phyloP scores from a whole-genome alignment of 2,113 vertebrate genomes.

The Coryphaenoides rupestris region DNA sequence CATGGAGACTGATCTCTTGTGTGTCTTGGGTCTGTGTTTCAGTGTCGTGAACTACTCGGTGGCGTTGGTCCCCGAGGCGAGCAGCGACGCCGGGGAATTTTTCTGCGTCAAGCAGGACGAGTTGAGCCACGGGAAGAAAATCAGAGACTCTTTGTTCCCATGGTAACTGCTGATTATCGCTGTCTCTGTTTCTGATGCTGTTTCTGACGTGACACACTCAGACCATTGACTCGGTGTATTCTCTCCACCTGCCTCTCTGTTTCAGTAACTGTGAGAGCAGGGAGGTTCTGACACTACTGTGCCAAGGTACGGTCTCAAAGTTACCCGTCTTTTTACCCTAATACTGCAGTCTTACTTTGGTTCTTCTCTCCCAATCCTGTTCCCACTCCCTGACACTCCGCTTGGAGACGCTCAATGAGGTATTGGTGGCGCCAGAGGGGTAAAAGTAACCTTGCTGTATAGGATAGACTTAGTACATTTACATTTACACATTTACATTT shows the following conservation, averaged over 20 bases:
- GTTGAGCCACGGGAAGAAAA: slow-evolving; percentile 76
- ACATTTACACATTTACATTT: too few species aligned
- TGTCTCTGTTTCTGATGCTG: slow-evolving; percentile 16
- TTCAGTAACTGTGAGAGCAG: slow-evolving; percentile 74
- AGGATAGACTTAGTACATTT: too few species aligned
- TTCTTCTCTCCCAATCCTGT: too few species aligned
- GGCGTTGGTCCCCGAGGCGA: slow-evolving; percentile 61
- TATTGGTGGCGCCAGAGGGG: too few species aligned
- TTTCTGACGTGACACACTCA: slow-evolving; percentile 8
- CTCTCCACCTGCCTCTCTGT: slow-evolving; percentile 20
- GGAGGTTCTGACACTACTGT: slow-evolving; percentile 70
- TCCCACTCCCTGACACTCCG: too few species aligned
- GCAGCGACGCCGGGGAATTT: slow-evolving; percentile 76
- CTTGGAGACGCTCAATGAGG: too few species aligned
- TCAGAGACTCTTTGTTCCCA: slow-evolving; percentile 79
- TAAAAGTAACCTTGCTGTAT: too few species aligned
- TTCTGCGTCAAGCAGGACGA: slow-evolving; percentile 81
- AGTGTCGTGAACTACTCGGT: slow-evolving; percentile 79
- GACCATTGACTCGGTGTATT: too few species aligned
- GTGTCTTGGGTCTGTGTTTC: slow-evolving; percentile 27
- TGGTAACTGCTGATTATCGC: slow-evolving; percentile 73
- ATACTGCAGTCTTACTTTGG: neutral
- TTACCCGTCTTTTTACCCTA: slow-evolving; percentile 5
- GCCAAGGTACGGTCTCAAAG: slow-evolving; percentile 70
- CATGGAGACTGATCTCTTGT: neutral